These are phyloP conservation scores for Emydura subglobosa DNA, from an alignment of 2,113 vertebrate species.

Conservation along the genomic window DNA sequence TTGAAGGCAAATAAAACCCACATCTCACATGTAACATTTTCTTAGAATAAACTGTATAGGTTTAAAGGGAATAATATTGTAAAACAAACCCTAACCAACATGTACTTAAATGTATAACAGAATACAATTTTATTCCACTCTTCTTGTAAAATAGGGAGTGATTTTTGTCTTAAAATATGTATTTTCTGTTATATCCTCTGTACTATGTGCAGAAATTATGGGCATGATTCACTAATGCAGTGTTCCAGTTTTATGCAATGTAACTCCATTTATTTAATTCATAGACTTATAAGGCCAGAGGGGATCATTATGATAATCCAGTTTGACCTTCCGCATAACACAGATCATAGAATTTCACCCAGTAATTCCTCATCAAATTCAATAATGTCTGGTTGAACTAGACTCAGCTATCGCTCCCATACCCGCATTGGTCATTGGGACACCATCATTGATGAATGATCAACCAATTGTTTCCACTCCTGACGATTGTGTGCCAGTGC, in stretches of 20 bases:
- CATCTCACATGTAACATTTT: not conserved
- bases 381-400: not conserved
- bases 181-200: not conserved
- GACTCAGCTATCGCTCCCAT: not conserved
- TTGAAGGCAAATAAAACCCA: not conserved
- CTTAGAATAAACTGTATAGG: not conserved
- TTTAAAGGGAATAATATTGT: not conserved
- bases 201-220: not conserved
- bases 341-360: not conserved
- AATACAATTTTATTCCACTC: not conserved
- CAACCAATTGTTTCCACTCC: no score
- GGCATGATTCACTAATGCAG: not conserved
- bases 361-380: not conserved
- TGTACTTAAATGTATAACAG: not conserved
- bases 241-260: not conserved
- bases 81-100: accelerated
- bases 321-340: not conserved
- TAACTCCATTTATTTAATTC: not conserved
- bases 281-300: conserved; percentile 28
- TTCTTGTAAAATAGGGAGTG: not conserved
- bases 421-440: no score
- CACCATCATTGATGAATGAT: no score
- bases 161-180: not conserved
- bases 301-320: not conserved
- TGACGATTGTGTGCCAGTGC: no score